Conservation (phyloP, 2,113 vertebrate genomes). For the Dissostichus mawsoni region DNA sequence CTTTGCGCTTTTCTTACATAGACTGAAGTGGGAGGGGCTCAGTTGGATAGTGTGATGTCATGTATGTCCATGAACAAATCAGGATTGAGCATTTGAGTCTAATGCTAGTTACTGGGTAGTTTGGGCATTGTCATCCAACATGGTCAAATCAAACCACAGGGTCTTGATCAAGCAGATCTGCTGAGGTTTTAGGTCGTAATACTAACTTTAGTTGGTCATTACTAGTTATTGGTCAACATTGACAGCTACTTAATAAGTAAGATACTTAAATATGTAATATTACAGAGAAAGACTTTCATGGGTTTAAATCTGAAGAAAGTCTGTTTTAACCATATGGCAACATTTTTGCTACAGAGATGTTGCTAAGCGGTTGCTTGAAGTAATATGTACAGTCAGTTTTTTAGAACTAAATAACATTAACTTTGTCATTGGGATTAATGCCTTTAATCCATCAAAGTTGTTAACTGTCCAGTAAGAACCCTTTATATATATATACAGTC, state of each 20-base stretch:
- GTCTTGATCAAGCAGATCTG: neutral
- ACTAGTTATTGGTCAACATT: neutral
- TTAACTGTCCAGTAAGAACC: slow-evolving; percentile 25
- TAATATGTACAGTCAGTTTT: slow-evolving; percentile 26
- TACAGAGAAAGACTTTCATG: slow-evolving; percentile 7
- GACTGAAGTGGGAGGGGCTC: neutral
- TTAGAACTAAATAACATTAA: neutral
- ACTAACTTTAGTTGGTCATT: neutral
- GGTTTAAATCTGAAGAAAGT: slow-evolving; percentile 15
- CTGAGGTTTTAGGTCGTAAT: neutral
- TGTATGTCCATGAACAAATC: neutral
- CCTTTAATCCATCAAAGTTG: slow-evolving; percentile 33
- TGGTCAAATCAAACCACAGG: neutral
- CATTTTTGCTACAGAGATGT: slow-evolving; percentile 25
- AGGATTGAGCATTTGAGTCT: slow-evolving; percentile 4
- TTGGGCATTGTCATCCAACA: neutral
- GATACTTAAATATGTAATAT: neutral
- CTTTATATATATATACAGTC: too few species aligned
- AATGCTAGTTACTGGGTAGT: neutral
- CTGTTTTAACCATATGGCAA: slow-evolving; percentile 21
- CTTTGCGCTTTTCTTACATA: neutral
- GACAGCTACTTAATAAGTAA: neutral
- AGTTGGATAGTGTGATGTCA: neutral
- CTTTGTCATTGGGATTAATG: neutral
- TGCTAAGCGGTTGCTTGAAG: neutral